Evolutionary conservation across 1,140 invertebrate species (phyloP).

Genomic region (Conopomorpha cramerella): DNA sequence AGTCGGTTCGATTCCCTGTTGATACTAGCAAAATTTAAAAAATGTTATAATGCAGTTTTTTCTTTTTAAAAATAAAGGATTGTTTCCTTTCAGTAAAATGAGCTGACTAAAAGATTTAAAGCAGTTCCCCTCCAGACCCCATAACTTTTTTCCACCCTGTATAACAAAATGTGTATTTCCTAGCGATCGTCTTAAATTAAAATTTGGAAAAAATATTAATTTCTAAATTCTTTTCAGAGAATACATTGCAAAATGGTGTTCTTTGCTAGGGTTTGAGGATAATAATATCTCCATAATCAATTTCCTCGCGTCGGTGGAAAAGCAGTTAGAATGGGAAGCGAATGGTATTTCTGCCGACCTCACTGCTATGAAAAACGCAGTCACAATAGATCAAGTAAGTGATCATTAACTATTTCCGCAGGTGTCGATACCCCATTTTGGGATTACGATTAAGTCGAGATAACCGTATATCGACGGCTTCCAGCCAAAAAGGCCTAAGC

Average conservation of each 20-base stretch:
- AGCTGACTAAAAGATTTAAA: too few species aligned
- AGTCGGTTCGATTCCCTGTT: too few species aligned
- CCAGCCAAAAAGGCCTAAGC: too few species aligned
- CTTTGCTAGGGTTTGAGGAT: conserved; percentile 50
- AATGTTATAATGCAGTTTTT: too few species aligned
- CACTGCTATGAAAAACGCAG: conserved; percentile 81
- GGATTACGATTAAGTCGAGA: background rate
- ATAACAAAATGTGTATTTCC: too few species aligned
- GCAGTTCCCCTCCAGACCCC: too few species aligned
- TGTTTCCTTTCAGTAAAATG: too few species aligned
- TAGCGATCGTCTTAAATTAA: conserved; percentile 2
- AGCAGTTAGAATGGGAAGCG: conserved; percentile 84
- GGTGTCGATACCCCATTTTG: background rate
- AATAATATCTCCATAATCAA: conserved; percentile 69
- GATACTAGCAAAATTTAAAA: too few species aligned
- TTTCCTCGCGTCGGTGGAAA: conserved; percentile 77
- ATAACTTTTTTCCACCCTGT: too few species aligned
- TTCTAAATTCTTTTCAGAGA: conserved; percentile 30
- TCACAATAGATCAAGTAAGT: conserved; percentile 75
- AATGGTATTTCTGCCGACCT: conserved; percentile 83
- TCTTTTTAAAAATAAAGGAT: too few species aligned
- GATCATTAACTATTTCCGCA: background rate
- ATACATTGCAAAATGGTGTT: conserved; percentile 64
- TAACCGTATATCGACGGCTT: background rate
- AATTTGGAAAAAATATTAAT: conserved; percentile 1